Evolutionary conservation across 2,888 invertebrate genomes (phyloP), one percentile per base, ranked within the genome.

Genomic region (Volucella inflata): DNA sequence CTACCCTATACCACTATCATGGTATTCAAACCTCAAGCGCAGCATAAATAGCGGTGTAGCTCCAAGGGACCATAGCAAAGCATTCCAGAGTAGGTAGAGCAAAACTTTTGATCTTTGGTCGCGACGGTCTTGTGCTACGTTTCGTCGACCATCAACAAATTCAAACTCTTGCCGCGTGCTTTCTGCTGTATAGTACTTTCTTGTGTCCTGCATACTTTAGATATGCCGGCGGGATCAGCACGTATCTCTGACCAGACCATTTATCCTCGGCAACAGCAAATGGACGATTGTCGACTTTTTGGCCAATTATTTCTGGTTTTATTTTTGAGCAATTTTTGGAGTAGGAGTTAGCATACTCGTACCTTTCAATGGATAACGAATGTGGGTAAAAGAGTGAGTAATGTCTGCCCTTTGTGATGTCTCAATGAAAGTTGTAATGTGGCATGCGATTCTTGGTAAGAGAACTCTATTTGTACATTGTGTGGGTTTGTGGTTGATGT

Each of bases 181-280:
- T 30, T 12, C 8, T 11, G 51, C 17, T 12, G 67, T 17, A 17
- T 14, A 10, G 46, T 70, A 30, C 46, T 4, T 40, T 21, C 51
- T 42, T 60, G 42, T 50, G 48, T 57, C 57, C 62, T 60, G 60
- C 62, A 60, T 55, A 50, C 75, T 60, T 64, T 57, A 64, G 81
- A 81, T 75, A 76, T 30, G 30, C 75, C 70, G 70, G 46, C 80
- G 70, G 80, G 75, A 75, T 81, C 80, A 81, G 74, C 80, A 68
- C 74, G 30, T 30, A 80, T 68, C 68, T 64, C 75, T 64, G 75
- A 70, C 65, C 64, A 70, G 68, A 75, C 50, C 70, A 57, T 75
- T 81, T 81, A 64, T 65, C 51, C 75, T 48, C 48, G 38, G 57
- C 74, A 46, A 14, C 38, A 50, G 36, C 12, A n/a, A 48, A 64